These are phyloP conservation scores for Orthosia gracilis DNA, from an alignment of 2,888 invertebrate species.

Conservation along the genomic window DNA sequence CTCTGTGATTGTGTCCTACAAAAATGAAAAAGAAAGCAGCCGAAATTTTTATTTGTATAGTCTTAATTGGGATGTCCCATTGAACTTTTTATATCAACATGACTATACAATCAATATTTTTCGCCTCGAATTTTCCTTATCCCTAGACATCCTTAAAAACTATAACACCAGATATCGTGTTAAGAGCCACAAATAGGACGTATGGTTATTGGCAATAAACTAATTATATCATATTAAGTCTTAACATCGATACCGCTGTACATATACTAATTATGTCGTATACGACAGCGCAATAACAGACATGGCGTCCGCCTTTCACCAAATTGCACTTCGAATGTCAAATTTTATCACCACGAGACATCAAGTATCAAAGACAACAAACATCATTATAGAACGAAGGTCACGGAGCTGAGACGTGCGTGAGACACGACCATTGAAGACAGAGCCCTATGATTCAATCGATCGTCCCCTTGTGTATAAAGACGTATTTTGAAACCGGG, in stretches of 20 bases:
- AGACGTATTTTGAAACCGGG: conserved; percentile 1
- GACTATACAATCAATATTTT: neutral
- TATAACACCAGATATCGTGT: neutral
- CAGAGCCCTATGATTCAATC: conserved; percentile 59
- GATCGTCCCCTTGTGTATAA: conserved; percentile 27
- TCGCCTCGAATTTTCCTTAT: neutral
- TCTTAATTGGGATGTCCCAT: neutral
- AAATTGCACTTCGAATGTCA: conserved; percentile 32
- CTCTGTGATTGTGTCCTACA: no score
- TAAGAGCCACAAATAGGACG: neutral
- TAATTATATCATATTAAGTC: conserved; percentile 16
- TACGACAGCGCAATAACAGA: neutral
- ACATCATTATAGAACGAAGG: conserved; percentile 61
- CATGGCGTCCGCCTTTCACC: conserved; percentile 32
- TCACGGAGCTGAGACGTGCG: conserved; percentile 59
- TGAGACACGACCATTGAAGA: conserved; percentile 57
- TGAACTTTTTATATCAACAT: neutral
- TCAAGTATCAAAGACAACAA: conserved; percentile 54
- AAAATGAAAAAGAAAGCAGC: neutral
- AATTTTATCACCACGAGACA: conserved; percentile 48
- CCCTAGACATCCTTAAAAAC: neutral
- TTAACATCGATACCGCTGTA: neutral
- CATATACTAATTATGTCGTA: no score
- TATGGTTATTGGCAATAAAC: neutral
- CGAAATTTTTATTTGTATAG: neutral